phyloP scores from a whole-genome alignment of 1,140 invertebrate species.

The Brachionus angularis region DNA sequence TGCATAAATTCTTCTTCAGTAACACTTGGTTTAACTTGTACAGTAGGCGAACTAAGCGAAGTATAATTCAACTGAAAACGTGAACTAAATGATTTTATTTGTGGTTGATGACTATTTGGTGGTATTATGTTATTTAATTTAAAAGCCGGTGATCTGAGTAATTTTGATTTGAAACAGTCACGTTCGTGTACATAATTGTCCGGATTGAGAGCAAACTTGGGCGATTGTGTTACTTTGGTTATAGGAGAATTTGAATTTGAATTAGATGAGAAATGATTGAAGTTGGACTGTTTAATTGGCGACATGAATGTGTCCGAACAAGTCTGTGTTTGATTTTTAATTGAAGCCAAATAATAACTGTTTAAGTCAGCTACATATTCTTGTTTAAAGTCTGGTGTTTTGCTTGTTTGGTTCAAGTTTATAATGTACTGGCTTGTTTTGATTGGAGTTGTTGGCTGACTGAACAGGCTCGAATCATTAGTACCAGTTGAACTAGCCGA shows the following conservation, averaged over 20 bases:
- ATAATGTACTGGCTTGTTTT: not conserved
- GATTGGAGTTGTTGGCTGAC: not conserved
- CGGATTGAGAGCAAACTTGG: not conserved
- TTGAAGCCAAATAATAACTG: conserved; percentile 26
- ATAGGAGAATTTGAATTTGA: too few relatives aligned
- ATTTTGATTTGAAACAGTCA: not conserved
- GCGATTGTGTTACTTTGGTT: not conserved
- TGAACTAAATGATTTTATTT: conserved; percentile 18
- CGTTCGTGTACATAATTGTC: conserved; percentile 15
- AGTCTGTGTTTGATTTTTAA: not conserved
- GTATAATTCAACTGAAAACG: conserved; percentile 15
- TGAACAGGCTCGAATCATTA: not conserved
- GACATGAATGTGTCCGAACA: not conserved
- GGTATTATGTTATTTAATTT: not conserved
- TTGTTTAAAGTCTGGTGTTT: not conserved
- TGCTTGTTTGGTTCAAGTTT: conserved; percentile 6
- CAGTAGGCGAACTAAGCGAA: not conserved
- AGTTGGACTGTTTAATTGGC: not conserved
- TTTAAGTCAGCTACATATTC: conserved; percentile 33
- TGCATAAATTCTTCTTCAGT: conserved; percentile 42
- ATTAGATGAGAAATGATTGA: too few relatives aligned
- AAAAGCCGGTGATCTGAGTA: conserved; percentile 19
- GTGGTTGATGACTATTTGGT: not conserved
- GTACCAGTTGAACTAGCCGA: not conserved
- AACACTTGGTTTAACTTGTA: not conserved